phyloP scores from a whole-genome alignment of 2,797 vertebrate species.

The Sciaenops ocellatus region DNA sequence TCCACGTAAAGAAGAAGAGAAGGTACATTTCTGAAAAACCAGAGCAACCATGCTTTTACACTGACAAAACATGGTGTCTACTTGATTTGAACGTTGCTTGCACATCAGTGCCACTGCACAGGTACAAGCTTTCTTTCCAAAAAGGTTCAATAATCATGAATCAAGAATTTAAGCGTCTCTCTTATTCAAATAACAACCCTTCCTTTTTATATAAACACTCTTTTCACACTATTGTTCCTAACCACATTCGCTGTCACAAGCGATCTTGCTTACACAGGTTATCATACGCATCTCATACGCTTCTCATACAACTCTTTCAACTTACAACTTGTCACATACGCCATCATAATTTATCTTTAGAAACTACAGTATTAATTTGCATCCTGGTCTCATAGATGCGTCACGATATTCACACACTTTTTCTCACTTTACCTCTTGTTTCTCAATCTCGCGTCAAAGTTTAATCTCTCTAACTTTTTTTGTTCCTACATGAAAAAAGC shows the following conservation, averaged over 20 bases:
- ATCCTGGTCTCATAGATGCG: neutral
- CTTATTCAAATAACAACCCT: neutral
- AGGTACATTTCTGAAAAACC: neutral
- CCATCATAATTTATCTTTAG: neutral
- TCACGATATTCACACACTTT: neutral
- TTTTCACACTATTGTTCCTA: neutral
- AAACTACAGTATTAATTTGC: neutral
- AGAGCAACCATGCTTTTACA: neutral
- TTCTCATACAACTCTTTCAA: too few relatives aligned
- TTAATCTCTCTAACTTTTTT: too few relatives aligned
- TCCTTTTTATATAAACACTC: neutral
- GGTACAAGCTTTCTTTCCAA: constrained; percentile 4
- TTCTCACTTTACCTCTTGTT: neutral
- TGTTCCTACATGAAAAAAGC: neutral
- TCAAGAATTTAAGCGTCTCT: constrained; percentile 7
- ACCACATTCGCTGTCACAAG: neutral
- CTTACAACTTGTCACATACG: too few relatives aligned
- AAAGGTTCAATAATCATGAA: neutral
- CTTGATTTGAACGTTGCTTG: neutral
- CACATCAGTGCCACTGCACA: neutral
- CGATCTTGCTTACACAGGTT: neutral
- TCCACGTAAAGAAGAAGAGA: neutral
- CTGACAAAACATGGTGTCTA: neutral
- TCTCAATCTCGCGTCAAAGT: neutral
- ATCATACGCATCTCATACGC: neutral